Conservation (phyloP, 2,113 vertebrate species). For the Tetrax tetrax region DNA sequence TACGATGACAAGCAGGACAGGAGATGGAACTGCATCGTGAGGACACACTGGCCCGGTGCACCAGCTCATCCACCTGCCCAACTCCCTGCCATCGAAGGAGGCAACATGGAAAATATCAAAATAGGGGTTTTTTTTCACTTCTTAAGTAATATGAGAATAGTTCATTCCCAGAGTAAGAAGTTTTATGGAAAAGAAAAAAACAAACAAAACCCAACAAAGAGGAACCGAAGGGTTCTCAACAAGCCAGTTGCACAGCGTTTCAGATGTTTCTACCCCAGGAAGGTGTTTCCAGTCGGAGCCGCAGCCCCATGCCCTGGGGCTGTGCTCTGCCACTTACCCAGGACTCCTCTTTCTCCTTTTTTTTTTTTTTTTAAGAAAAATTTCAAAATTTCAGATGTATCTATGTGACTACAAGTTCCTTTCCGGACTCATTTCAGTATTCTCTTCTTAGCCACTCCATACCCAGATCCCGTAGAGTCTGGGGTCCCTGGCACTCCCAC, state of each 20-base stretch:
- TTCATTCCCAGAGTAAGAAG: neutral
- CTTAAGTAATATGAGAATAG: neutral
- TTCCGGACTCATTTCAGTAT: neutral
- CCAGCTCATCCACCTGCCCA: no score
- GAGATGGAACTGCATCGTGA: no score
- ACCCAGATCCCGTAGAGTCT: accelerated
- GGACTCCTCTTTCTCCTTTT: neutral
- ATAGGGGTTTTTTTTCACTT: neutral
- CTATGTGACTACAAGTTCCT: neutral
- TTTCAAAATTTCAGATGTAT: no score
- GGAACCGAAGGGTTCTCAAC: neutral
- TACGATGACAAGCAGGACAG: accelerated
- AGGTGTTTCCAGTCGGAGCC: no score
- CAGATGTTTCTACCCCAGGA: neutral
- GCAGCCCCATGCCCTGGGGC: no score
- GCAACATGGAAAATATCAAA: neutral
- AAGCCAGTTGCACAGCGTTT: no score
- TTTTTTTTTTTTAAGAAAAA: no score
- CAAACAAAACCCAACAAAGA: no score
- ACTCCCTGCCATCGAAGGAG: neutral
- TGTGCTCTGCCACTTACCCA: no score
- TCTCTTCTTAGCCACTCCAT: neutral
- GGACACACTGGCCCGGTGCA: accelerated
- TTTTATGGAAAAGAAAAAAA: no score
- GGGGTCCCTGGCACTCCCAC: accelerated